A percentile compares a stretch with the other conserved stretches of the same genome.
Conservation (phyloP, 2,888 invertebrate species). For the Caprella mutica region DNA sequence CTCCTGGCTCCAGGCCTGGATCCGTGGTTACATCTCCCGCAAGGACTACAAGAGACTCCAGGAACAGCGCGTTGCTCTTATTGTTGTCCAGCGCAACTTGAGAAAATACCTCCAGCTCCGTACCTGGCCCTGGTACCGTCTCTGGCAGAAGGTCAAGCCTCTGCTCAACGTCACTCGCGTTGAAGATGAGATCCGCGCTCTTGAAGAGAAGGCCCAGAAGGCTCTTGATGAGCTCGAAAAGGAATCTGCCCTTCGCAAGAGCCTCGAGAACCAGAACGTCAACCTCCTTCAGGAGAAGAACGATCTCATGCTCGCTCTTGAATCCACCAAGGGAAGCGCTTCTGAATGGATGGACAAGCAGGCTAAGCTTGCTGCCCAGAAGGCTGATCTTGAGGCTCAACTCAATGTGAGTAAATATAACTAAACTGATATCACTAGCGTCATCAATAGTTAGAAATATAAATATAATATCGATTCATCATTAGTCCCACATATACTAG, state of each 20-base stretch:
- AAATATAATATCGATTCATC: no score
- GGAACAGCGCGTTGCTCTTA: conserved; percentile 92
- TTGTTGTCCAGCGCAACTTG: conserved; percentile 98
- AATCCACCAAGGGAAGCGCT: conserved; percentile 86
- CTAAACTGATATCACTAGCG: not conserved
- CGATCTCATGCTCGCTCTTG: conserved; percentile 70
- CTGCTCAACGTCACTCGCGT: conserved; percentile 96
- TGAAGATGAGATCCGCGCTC: conserved; percentile 77
- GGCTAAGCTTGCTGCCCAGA: conserved; percentile 86
- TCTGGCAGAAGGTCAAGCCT: conserved; percentile 99
- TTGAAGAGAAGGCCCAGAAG: conserved; percentile 89
- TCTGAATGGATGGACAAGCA: conserved; percentile 87
- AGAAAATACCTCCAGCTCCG: conserved; percentile 97
- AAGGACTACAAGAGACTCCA: conserved; percentile 94
- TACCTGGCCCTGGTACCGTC: conserved; percentile 99
- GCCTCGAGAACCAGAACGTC: conserved; percentile 84
- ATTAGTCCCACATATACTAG: not conserved
- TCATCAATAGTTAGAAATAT: not conserved
- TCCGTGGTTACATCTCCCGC: conserved; percentile 81
- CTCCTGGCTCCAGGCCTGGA: conserved; percentile 93
- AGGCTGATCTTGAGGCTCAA: conserved; percentile 90
- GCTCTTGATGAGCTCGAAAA: conserved; percentile 87
- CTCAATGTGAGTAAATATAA: conserved; percentile 45
- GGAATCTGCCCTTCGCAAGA: conserved; percentile 93
- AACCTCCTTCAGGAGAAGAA: conserved; percentile 91